Evolutionary conservation across 2,113 vertebrate genomes (phyloP).

Genomic region (Tenrec ecaudatus): DNA sequence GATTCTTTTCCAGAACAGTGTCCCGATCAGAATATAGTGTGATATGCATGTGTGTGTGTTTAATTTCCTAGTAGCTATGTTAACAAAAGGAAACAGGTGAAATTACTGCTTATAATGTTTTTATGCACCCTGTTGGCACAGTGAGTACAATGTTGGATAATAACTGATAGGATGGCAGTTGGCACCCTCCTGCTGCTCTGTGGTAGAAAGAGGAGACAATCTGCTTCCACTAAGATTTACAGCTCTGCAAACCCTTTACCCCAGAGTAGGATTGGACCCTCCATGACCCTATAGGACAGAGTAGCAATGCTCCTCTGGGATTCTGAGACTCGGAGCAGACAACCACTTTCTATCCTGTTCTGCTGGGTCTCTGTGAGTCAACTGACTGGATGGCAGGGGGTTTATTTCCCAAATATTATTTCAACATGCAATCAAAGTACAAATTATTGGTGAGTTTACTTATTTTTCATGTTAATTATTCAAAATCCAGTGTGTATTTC

Average conservation of each 20-base stretch:
- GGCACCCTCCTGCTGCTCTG: background rate
- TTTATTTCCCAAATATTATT: background rate
- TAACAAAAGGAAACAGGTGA: slow-evolving; percentile 45
- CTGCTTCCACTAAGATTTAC: background rate
- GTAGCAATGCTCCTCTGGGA: too few species aligned
- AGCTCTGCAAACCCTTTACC: background rate
- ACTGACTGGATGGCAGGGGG: background rate
- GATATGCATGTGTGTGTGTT: background rate
- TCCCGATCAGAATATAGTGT: background rate
- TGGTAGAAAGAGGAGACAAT: background rate
- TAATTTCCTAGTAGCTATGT: background rate
- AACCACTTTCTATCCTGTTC: too few species aligned
- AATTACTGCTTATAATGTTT: slow-evolving; percentile 1
- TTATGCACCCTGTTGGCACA: background rate
- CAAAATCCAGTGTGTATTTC: background rate
- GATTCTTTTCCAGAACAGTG: background rate
- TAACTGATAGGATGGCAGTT: background rate
- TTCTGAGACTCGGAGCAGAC: too few species aligned
- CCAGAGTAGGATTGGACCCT: too few species aligned
- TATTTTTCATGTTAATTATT: slow-evolving; percentile 28
- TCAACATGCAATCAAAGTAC: background rate
- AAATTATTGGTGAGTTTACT: background rate
- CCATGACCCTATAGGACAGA: too few species aligned
- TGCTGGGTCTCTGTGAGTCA: background rate
- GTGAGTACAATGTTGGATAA: background rate